A percentile compares a stretch with the other conserved stretches of the same genome.
Conservation (phyloP, 1,140 invertebrate genomes). For the Paraescarpia echinospica region DNA sequence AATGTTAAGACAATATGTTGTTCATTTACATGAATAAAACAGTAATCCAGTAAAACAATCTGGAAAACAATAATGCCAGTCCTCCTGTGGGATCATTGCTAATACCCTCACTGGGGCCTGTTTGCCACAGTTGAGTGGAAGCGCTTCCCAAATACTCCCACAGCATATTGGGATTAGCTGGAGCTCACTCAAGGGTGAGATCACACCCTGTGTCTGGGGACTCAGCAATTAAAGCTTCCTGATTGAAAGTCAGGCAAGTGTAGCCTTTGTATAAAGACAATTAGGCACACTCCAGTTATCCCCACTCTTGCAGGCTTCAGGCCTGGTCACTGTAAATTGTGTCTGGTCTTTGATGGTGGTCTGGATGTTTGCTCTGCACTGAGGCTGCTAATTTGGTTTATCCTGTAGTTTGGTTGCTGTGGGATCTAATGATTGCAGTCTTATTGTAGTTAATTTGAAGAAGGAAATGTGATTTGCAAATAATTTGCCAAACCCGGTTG, state of each 20-base stretch:
- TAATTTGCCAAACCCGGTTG: not conserved
- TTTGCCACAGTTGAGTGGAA: not conserved
- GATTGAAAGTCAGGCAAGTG: slow-evolving; percentile 4
- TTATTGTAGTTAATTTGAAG: not conserved
- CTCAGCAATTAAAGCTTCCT: not conserved
- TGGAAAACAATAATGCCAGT: not conserved
- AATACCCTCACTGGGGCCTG: not conserved
- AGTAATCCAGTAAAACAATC: not conserved
- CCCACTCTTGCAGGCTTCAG: not conserved
- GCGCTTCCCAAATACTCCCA: not conserved
- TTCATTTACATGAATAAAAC: not conserved
- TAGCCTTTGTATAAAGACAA: not conserved
- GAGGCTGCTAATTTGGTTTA: not conserved
- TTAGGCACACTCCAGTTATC: not conserved
- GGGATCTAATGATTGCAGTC: not conserved
- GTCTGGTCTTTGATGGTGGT: not conserved
- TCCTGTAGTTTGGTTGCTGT: not conserved
- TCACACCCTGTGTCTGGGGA: not conserved
- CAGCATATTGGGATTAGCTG: not conserved
- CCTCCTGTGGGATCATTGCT: not conserved
- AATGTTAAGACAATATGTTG: no score
- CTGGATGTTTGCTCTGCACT: not conserved
- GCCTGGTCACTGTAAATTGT: not conserved
- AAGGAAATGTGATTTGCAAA: not conserved
- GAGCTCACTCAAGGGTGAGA: not conserved